Conservation (phyloP, 1,140 invertebrate genomes). For the Solenopsis invicta region DNA sequence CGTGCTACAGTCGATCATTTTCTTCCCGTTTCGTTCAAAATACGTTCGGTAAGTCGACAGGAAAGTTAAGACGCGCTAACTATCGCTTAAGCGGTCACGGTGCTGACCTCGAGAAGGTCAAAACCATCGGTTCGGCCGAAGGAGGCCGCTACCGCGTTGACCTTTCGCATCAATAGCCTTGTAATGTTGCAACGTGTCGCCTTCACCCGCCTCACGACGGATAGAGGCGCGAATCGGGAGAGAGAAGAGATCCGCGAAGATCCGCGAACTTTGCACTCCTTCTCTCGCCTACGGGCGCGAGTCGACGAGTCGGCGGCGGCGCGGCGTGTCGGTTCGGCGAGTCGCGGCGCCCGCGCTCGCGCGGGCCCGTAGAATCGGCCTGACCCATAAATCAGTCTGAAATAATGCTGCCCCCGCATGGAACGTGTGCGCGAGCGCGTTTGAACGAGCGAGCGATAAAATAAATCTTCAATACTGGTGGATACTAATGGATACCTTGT, state of each 20-base stretch:
- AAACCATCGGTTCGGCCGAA: slow-evolving; percentile 39
- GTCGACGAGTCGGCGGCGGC: slow-evolving; percentile 28
- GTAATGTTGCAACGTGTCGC: slow-evolving; percentile 72
- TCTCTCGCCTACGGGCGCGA: slow-evolving; percentile 41
- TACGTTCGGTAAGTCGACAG: not conserved
- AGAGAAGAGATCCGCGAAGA: slow-evolving; percentile 47
- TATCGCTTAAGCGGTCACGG: slow-evolving; percentile 49
- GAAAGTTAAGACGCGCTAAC: slow-evolving; percentile 14
- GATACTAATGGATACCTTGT: slow-evolving; percentile 87
- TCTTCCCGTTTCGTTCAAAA: not conserved
- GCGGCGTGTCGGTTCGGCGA: slow-evolving; percentile 12
- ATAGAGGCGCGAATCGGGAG: slow-evolving; percentile 42
- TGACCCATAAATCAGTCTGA: slow-evolving; percentile 83
- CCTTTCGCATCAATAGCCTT: slow-evolving; percentile 70
- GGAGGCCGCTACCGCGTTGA: slow-evolving; percentile 51
- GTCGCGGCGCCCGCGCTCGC: slow-evolving; percentile 19
- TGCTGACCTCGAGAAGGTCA: slow-evolving; percentile 38
- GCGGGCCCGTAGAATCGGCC: slow-evolving; percentile 70
- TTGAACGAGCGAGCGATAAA: slow-evolving; percentile 78
- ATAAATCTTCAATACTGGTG: slow-evolving; percentile 84
- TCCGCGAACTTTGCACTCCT: slow-evolving; percentile 63
- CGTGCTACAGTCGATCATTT: not conserved
- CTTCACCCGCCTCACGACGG: slow-evolving; percentile 60
- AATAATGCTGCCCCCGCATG: slow-evolving; percentile 79
- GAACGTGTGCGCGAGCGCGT: slow-evolving; percentile 67